A percentile compares a stretch with the other conserved stretches of the same genome.
Conservation (phyloP, 2,797 vertebrate species). For the Anguilla marmorata region DNA sequence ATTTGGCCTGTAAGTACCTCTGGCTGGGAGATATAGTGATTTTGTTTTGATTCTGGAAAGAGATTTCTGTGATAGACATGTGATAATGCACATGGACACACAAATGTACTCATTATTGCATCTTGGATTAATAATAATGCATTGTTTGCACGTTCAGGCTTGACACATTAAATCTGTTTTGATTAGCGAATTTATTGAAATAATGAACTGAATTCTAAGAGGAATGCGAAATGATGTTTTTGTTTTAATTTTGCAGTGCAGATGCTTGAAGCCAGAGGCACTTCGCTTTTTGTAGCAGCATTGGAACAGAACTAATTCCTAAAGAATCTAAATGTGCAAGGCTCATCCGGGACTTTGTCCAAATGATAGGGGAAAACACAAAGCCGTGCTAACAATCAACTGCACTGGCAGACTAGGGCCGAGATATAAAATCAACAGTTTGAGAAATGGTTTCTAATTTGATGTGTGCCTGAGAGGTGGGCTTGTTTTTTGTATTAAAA, state of each 20-base stretch:
- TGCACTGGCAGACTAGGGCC: neutral
- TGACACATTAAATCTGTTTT: conserved; percentile 3
- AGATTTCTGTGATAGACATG: neutral
- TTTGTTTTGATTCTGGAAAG: neutral
- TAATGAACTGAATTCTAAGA: neutral
- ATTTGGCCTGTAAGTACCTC: neutral
- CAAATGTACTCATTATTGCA: neutral
- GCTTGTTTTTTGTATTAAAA: conserved; percentile 13
- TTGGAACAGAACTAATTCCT: neutral
- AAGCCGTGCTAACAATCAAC: neutral
- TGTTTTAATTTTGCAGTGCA: neutral
- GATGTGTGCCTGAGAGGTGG: neutral
- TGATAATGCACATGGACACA: neutral
- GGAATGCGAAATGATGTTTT: neutral
- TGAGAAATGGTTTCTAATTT: neutral
- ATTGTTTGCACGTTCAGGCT: neutral
- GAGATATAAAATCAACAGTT: neutral
- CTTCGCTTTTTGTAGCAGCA: neutral
- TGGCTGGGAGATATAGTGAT: neutral
- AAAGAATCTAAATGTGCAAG: neutral
- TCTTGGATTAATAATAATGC: neutral
- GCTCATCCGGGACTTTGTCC: neutral
- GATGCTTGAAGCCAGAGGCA: neutral
- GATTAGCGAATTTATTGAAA: conserved; percentile 16
- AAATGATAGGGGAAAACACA: conserved; percentile 10